Base-by-base conservation (phyloP, 2,113 vertebrate species). In the Myiozetetes cayanensis region DNA sequence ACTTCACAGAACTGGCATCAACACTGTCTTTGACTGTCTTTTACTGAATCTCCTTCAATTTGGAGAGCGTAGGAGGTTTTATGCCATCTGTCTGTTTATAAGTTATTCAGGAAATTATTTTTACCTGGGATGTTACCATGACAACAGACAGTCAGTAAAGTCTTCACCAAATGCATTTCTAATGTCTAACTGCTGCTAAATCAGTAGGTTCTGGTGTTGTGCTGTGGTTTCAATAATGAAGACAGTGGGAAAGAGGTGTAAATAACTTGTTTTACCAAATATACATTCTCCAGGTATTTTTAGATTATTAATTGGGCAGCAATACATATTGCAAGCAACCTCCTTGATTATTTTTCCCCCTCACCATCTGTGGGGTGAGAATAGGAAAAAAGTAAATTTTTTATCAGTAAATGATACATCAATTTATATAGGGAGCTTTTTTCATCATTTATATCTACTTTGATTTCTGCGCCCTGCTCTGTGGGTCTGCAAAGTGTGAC, bases 121-220 rank as follows among this genome's bases (percentile, higher is more conserved):
- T 96, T 96, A 97, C 96, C 96, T 97, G 96, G 63, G 39, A 87
- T 46, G 96, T 96, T 90, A 37, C 96, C 74, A 95, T 97, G 95
- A 87, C 96, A 96, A 97, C 93, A 95, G 96, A 95, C 96, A 77
- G 80, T 75, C 82, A 89, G 87, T 52, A 33, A 77, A 89, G 67
- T 61, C 86, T 93, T 97, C 89, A 82, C 71, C 74, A 92, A 88
- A 74, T 71, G 80, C 70, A 50, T 91, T 83, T 84, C 93, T 91
- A 63, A 89, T 85, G 85, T 93, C 91, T 94, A 90, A 87, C 74
- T 89, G 86, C 95, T 87, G 84, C 90, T 94, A 46, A 53, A 89
- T 89, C 90, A 83, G 68, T 61, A 65, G 77, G 77, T 44, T 70
- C 79, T 74, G 88, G 53, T 83, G 85, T 78, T 93, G 53, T 66